Base-by-base conservation (phyloP, 1,140 invertebrate species). In the Nomia melanderi region DNA sequence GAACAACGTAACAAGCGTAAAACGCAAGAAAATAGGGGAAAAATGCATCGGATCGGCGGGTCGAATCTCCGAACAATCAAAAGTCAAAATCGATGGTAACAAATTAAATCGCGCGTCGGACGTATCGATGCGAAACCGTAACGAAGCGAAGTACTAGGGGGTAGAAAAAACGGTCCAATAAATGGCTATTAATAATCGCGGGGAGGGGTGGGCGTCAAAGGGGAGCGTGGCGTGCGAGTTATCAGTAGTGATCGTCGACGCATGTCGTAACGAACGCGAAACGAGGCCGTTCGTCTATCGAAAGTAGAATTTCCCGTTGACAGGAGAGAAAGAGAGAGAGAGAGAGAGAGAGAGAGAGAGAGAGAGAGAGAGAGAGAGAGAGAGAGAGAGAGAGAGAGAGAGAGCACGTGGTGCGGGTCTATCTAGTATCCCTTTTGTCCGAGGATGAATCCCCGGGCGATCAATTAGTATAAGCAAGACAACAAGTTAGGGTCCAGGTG, bases 401-500 rank as follows among this genome's bases (percentile, higher is more conserved):
- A n/a, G n/a, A n/a, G 29, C 86, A 87, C 85, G 85, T 88, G 86
- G 81, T 71, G n/a, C 8, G 23, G 9, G 23, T 33, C 14, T 27
- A 36, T 25, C n/a, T 27, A 36, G 0, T n/a, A n/a, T 5, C 63
- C 63, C 54, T 29, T 14, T 7, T 3, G 14, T 23, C 14, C 6
- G 14, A 44, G 50, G 53, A 67, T 65, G 14, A n/a, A 67, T 70
- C 54, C 60, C n/a, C n/a, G n/a, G n/a, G n/a, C n/a, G n/a, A n/a
- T n/a, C n/a, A n/a, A n/a, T n/a, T n/a, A n/a, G n/a, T n/a, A n/a
- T n/a, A n/a, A n/a, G n/a, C n/a, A n/a, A n/a, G n/a, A n/a, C n/a
- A n/a, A n/a, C n/a, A n/a, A n/a, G n/a, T n/a, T n/a, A n/a, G n/a
- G n/a, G n/a, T 7, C 66, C 69, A 65, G 59, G 63, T 74, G 76